A percentile compares a stretch with the other conserved stretches of the same genome.
Evolutionary conservation across 2,113 vertebrate species (phyloP).

Genomic region (Reinhardtius hippoglossoides): DNA sequence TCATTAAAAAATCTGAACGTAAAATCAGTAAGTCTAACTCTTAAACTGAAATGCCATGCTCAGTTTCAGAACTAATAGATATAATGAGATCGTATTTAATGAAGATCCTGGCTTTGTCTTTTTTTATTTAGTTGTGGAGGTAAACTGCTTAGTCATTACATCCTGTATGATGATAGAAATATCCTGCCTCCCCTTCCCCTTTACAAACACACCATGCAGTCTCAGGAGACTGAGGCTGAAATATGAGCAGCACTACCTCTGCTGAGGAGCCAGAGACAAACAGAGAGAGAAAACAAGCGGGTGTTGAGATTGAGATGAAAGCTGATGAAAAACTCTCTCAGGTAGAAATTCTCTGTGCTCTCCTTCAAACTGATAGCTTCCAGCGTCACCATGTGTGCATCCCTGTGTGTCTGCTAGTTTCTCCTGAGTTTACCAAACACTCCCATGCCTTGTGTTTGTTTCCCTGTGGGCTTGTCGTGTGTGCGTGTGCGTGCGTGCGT

Average conservation of each 20-base stretch:
- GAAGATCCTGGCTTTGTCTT: not conserved
- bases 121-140: not conserved
- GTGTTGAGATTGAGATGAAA: conserved; percentile 19
- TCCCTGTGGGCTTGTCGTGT: conserved; percentile 28
- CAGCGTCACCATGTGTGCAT: not conserved
- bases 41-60: too few relatives aligned
- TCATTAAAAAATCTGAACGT: too few relatives aligned
- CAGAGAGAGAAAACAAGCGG: not conserved
- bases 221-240: conserved; percentile 2
- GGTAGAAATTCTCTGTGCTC: conserved; percentile 31
- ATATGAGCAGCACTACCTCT: conserved; percentile 11
- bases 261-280: conserved; percentile 14
- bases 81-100: too few relatives aligned
- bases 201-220: not conserved
- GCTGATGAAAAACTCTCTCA: conserved; percentile 32
- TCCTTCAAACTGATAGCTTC: not conserved
- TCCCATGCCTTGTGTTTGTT: conserved; percentile 29
- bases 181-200: not conserved
- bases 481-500: conserved; percentile 33
- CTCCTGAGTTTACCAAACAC: not conserved
- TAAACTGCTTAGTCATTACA: not conserved
- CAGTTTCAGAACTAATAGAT: too few relatives aligned
- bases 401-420: not conserved
- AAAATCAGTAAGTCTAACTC: too few relatives aligned
- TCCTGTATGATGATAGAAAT: not conserved